Evolutionary conservation across 1,140 invertebrate genomes (phyloP), one percentile per base, ranked within the genome.

Genomic region (Pectinophora gossypiella): DNA sequence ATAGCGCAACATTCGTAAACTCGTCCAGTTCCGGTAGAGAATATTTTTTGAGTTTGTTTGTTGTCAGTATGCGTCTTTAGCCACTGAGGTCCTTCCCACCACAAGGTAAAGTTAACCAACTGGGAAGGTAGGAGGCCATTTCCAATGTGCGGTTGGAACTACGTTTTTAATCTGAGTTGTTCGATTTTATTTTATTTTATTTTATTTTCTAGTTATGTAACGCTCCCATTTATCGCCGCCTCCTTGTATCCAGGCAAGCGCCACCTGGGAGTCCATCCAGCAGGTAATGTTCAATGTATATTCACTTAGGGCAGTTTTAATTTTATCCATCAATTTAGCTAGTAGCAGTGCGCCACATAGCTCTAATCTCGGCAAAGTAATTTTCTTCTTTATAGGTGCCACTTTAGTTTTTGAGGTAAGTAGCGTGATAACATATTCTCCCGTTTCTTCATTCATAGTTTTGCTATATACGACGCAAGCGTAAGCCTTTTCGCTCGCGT

Each of bases 311-410:
- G 58, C 27, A 6, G 48, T 7, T 40, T n/a, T 51, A 3, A 72
- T 52, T 43, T 68, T 64, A 40, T 61, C 16, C 15, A 76, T 51
- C 15, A 87, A 19, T 12, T 66, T 51, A 3, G 73, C 61, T 18
- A 86, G 56, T 6, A 89, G 47, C 10, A 74, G 43, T 9, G 88
- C 88, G 10, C 68, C 87, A 48, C 61, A 76, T 16, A 90, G 61
- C 68, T 90, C 89, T 36, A 90, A 53, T 53, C 81, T 43, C 0
- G 89, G 88, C 9, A 90, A 70, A 2, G 80, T 72, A 10, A 47
- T 51, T 65, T 88, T 88, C 54, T 59, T 53, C 15, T 22, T 10
- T 1, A 88, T 44, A 21, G 88, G 88, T 35, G 87, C 74, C 4
- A 89, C 85, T 49, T 77, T 61, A 36, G 72, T 63, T 59, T 89